Percentiles rank a stretch among this genome's conserved stretches.
phyloP scores from a whole-genome alignment of 2,797 vertebrate species.

The Crenuchus spilurus region DNA sequence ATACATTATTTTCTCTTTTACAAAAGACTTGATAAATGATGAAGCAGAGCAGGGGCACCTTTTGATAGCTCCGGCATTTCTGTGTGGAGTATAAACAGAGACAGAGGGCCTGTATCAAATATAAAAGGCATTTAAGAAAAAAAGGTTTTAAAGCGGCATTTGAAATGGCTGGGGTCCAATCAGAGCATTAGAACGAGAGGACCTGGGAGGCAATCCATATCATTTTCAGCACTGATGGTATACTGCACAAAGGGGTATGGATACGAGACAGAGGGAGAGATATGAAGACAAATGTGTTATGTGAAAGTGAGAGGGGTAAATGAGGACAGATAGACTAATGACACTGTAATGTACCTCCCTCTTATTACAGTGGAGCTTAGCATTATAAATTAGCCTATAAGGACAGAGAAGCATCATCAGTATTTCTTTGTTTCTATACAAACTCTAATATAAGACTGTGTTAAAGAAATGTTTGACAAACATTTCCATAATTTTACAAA shows the following conservation, averaged over 20 bases:
- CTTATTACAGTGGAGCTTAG: constrained; percentile 4
- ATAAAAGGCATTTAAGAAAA: constrained; percentile 17
- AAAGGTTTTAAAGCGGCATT: constrained; percentile 19
- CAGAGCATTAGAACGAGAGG: constrained; percentile 48
- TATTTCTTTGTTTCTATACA: no score
- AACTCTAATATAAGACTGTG: no score
- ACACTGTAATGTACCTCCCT: constrained; percentile 29
- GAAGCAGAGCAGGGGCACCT: constrained; percentile 34
- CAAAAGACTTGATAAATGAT: constrained; percentile 43
- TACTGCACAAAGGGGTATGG: constrained; percentile 9
- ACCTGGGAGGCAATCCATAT: constrained; percentile 38
- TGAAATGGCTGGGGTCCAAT: constrained; percentile 49
- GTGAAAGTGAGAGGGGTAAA: constrained; percentile 22
- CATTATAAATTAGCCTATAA: constrained; percentile 25
- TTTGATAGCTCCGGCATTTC: constrained; percentile 26
- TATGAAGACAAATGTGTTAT: constrained; percentile 38
- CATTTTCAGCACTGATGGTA: constrained; percentile 7
- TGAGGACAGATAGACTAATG: constrained; percentile 32
- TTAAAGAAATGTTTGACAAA: no score
- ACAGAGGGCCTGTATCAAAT: constrained; percentile 31
- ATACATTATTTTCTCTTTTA: constrained; percentile 37
- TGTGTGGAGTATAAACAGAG: constrained; percentile 34
- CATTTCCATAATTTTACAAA: no score
- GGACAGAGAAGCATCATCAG: no score
- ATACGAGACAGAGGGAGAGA: constrained; percentile 22